Evolutionary conservation across 2,113 vertebrate genomes (phyloP), one percentile per base, ranked within the genome.

Genomic region (Ailurus styani): DNA sequence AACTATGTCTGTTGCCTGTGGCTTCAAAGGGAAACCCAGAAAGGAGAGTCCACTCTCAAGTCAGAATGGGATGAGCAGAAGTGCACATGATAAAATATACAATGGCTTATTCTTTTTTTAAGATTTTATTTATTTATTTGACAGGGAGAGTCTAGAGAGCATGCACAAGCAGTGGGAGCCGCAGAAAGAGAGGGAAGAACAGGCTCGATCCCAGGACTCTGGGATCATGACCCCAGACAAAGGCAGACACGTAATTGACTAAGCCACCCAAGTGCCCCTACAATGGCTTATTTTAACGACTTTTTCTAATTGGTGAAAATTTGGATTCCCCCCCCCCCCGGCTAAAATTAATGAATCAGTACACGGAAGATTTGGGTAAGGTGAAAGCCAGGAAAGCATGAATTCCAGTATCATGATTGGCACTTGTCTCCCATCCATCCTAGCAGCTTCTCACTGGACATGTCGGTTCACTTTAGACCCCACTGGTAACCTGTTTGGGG

Each of bases 1-100:
- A 78, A 34, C n/a, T 6, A 0, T 31, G 1, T 57, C n/a, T 60
- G 18, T 47, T 10, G 31, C 68, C 50, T 4, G 0, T 42, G 15
- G 15, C 29, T 40, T 68, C 37, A 25, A 45, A 79, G 37, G 45
- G 75, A 55, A 9, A 13, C 23, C 25, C 10, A 21, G 45, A 25
- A 87, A 47, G 37, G 77, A 18, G 45, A 72, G 12, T 20, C 73
- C 17, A 31, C 18, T 57, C 0, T 29, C 3, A 0, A 20, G 25
- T 9, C 27, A 57, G 54, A 82, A 81, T n/a, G 62, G 25, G 73
- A 31, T 25, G 82, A 84, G 64, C 18, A 12, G 47, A 50, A 45
- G 29, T 45, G 66, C 27, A 50, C 7, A 5, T 87, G 79, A 55
- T 60, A 40, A 73, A 83, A 40, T 68, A 62, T 47, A 11, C 18